Conservation (phyloP, 2,888 invertebrate genomes). For the Drosophila formosana region DNA sequence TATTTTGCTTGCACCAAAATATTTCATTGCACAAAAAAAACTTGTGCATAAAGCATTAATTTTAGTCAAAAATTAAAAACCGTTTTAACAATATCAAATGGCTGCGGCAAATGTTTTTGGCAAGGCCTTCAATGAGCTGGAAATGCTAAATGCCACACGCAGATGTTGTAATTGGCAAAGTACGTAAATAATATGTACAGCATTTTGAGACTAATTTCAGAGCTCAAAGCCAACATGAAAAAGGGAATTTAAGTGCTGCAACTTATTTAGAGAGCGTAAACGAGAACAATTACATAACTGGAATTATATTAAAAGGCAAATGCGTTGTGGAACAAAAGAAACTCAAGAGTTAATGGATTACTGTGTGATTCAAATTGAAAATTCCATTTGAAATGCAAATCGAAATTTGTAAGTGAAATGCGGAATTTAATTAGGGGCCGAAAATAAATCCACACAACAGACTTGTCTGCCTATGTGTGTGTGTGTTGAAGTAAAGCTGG, state of each 20-base stretch:
- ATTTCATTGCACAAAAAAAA: neutral
- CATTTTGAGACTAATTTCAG: neutral
- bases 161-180: neutral
- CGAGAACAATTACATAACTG: slow-evolving; percentile 2
- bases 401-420: slow-evolving; percentile 47
- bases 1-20: neutral
- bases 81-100: neutral
- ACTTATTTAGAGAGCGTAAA: neutral
- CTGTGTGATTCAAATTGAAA: slow-evolving; percentile 57
- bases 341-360: slow-evolving; percentile 41
- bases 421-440: slow-evolving; percentile 62
- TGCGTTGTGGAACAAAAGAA: slow-evolving; percentile 5
- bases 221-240: neutral
- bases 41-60: slow-evolving; percentile 7
- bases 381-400: slow-evolving; percentile 64
- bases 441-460: slow-evolving; percentile 44
- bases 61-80: slow-evolving; percentile 1
- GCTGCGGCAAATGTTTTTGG: neutral
- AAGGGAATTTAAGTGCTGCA: neutral
- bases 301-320: neutral
- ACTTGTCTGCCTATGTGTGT: slow-evolving; percentile 8
- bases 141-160: slow-evolving; percentile 12
- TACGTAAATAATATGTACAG: slow-evolving; percentile 2
- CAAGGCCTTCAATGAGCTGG: neutral
- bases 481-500: slow-evolving; percentile 54